These are phyloP conservation scores for Guaruba guarouba DNA, from an alignment of 2,113 vertebrate species.

Conservation along the genomic window DNA sequence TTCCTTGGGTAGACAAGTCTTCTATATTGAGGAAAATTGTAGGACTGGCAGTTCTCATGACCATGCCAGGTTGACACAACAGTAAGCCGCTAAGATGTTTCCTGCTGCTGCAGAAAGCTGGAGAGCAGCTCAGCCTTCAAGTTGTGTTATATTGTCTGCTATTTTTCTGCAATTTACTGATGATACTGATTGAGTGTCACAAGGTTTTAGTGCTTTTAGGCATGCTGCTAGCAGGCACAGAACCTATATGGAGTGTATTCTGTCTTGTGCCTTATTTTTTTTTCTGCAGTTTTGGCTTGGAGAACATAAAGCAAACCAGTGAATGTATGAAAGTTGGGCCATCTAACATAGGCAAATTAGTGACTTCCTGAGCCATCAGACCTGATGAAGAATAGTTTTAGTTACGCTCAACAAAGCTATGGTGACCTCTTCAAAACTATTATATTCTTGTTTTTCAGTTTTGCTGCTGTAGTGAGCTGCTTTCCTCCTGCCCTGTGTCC, in stretches of 20 bases:
- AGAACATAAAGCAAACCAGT: neutral
- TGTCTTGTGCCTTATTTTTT: neutral
- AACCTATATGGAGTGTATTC: fast-evolving
- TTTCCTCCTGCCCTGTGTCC: neutral
- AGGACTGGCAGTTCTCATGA: neutral
- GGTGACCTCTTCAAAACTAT: neutral
- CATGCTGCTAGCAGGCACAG: neutral
- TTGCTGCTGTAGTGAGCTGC: neutral
- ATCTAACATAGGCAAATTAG: neutral
- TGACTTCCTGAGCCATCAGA: neutral
- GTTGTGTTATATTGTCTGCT: fast-evolving
- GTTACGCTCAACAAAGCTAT: neutral
- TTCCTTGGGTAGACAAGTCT: neutral
- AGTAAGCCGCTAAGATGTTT: neutral
- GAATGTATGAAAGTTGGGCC: neutral
- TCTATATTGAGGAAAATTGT: neutral
- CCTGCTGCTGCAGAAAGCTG: neutral
- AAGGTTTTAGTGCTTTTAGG: neutral
- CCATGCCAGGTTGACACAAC: neutral
- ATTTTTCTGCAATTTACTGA: neutral
- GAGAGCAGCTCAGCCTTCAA: neutral
- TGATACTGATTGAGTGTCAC: neutral
- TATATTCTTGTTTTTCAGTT: neutral
- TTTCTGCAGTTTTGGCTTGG: neutral
- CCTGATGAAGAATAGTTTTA: neutral